These are phyloP conservation scores for Campoletis sonorensis DNA, from an alignment of 1,140 invertebrate genomes.

Conservation along the genomic window DNA sequence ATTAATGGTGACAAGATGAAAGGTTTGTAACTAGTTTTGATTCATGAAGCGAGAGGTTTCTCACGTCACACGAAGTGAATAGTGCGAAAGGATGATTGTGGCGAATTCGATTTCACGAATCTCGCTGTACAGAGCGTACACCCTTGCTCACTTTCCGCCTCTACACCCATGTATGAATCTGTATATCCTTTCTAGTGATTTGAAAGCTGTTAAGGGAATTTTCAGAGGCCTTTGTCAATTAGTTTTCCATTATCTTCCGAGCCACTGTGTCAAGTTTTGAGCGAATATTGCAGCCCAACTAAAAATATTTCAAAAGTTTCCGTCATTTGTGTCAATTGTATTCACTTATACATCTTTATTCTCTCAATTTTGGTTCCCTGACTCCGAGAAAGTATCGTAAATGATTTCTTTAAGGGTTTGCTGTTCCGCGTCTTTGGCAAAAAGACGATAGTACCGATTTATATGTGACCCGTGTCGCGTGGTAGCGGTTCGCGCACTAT, in stretches of 20 bases:
- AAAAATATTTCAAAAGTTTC: neutral
- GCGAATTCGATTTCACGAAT: constrained; percentile 4
- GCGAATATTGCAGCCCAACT: neutral
- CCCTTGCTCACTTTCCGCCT: neutral
- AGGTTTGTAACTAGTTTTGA: neutral
- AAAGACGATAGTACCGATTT: neutral
- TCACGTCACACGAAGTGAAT: neutral
- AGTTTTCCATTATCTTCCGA: constrained; percentile 9
- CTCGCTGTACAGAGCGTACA: neutral
- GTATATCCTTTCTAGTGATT: neutral
- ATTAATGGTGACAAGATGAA: neutral
- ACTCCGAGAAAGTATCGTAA: no score
- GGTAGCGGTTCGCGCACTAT: constrained; percentile 68
- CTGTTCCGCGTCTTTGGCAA: neutral
- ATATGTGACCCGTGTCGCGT: constrained; percentile 63
- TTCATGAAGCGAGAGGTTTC: neutral
- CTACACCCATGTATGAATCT: neutral
- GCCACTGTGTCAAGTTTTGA: neutral
- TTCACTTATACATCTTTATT: neutral
- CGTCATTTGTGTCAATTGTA: no score
- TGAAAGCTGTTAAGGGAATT: neutral
- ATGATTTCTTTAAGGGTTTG: no score
- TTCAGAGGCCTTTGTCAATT: constrained; percentile 1
- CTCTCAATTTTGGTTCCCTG: neutral
- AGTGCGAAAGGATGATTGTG: neutral